Evolutionary conservation across 2,888 invertebrate genomes (phyloP), one percentile per base, ranked within the genome.

Genomic region (Phasia obesa): DNA sequence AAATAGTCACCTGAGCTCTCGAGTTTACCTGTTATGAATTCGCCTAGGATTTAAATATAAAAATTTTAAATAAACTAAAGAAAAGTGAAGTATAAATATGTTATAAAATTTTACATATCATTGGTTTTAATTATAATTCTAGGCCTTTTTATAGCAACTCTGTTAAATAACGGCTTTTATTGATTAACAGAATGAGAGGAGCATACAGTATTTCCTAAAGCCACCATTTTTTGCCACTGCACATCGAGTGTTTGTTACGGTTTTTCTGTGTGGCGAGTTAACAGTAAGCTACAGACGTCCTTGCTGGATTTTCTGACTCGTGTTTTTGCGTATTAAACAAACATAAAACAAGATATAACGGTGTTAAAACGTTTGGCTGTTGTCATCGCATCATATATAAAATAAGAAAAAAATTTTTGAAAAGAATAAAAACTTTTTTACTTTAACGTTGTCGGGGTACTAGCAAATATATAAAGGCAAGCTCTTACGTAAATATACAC

Each of bases 401-500:
- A 62, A 75, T n/a, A n/a, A 27, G 62, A 74, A 57, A 44, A 53
- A 31, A 25, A 55, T 60, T 76, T 69, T 53, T 71, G n/a, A 65
- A 79, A 79, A 82, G 70, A 70, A 70, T 62, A 53, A 55, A 85
- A 85, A 83, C 81, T 80, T 84, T 84, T 76, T 83, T 84, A 82
- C 85, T 74, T 73, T 47, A 79, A 62, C 80, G 23, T 84, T 84
- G 85, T 86, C 81, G 85, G 86, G 86, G 84, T 84, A 77, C 81
- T 84, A 84, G 73, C 74, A 64, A 84, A 83, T 59, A 70, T 73
- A 81, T 80, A 83, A 49, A 82, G 81, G 79, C 79, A 67, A 84
- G 85, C 85, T 85, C 86, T 86, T 86, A 86, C 86, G 85, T 86
- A 86, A 86, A 86, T 85, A 85, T 84, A 75, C 42, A 77, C 15